Evolutionary conservation across 2,888 invertebrate species (phyloP).

Genomic region (Phytoseiulus persimilis): DNA sequence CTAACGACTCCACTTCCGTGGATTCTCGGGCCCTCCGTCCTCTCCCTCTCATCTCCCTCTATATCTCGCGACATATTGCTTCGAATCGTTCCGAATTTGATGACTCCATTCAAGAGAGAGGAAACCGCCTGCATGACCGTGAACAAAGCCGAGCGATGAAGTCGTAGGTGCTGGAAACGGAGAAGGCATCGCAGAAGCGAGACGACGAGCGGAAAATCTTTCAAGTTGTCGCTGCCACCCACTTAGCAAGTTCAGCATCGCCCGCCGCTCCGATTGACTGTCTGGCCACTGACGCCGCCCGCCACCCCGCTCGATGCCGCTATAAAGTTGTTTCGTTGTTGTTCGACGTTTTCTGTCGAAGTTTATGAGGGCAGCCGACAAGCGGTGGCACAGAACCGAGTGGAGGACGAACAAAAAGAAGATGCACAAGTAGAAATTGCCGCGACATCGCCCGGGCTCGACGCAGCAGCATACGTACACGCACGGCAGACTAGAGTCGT

Average conservation of each 20-base stretch:
- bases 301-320: not conserved
- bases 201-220: not conserved
- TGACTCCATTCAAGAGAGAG: too few relatives aligned
- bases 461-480: not conserved
- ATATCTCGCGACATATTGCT: too few relatives aligned
- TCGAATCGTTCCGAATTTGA: too few relatives aligned
- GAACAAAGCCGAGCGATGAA: not conserved
- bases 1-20: too few relatives aligned
- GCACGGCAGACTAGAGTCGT: not conserved
- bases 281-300: not conserved
- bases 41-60: too few relatives aligned
- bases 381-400: not conserved
- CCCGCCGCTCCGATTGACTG: not conserved
- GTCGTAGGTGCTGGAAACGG: not conserved
- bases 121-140: too few relatives aligned
- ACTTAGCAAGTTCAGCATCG: not conserved
- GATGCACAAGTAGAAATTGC: not conserved
- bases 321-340: not conserved
- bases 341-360: not conserved
- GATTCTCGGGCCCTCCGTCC: too few relatives aligned
- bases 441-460: not conserved
- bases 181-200: not conserved
- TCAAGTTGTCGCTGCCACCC: not conserved
- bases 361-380: not conserved
- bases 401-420: not conserved